phyloP scores from a whole-genome alignment of 2,797 vertebrate genomes.

The Pangasius krempfi region DNA sequence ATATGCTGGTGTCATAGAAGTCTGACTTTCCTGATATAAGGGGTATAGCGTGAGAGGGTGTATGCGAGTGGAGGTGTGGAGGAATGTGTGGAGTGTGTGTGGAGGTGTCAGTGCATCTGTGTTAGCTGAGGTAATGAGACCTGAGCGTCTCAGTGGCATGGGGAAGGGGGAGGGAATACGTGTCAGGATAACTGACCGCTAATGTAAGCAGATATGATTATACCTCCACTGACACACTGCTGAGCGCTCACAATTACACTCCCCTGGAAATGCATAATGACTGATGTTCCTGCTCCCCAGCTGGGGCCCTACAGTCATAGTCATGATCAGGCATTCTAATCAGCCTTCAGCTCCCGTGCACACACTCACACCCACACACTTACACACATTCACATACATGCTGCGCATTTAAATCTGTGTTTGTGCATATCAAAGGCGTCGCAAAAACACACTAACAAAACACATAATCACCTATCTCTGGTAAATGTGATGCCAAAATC shows the following conservation, averaged over 20 bases:
- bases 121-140: constrained; percentile 63
- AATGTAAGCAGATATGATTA: constrained; percentile 80
- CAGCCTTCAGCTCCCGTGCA: constrained; percentile 69
- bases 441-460: constrained; percentile 74
- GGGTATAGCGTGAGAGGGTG: neutral
- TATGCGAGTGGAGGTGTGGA: neutral
- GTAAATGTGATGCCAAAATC: constrained; percentile 30
- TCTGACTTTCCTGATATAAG: neutral
- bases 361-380: constrained; percentile 44
- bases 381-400: constrained; percentile 55
- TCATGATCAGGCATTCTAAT: constrained; percentile 82
- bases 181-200: constrained; percentile 73
- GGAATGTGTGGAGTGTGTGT: neutral
- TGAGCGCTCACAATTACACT: constrained; percentile 69
- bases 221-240: constrained; percentile 77
- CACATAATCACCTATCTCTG: constrained; percentile 73
- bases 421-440: constrained; percentile 78
- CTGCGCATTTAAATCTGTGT: constrained; percentile 74
- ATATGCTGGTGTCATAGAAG: neutral
- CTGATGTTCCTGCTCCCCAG: constrained; percentile 78
- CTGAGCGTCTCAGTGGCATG: constrained; percentile 69
- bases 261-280: constrained; percentile 76
- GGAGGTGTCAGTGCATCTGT: constrained; percentile 30
- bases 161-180: constrained; percentile 64
- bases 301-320: constrained; percentile 75